Percentiles rank a stretch among this genome's conserved stretches.
phyloP scores from a whole-genome alignment of 2,113 vertebrate species.

The Saccopteryx bilineata region DNA sequence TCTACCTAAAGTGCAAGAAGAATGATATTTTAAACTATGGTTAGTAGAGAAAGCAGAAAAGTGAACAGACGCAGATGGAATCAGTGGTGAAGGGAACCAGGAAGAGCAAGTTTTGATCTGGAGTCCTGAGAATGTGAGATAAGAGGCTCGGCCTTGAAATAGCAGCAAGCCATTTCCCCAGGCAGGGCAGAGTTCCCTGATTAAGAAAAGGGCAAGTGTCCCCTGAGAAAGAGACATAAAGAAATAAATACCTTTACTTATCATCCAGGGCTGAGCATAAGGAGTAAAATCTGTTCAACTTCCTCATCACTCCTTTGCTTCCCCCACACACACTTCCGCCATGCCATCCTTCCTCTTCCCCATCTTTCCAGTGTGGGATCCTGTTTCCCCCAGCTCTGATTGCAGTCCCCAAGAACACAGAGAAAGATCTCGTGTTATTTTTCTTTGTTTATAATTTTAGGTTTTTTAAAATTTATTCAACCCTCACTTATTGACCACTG shows the following conservation, averaged over 20 bases:
- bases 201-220: not conserved
- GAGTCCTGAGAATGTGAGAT: not conserved
- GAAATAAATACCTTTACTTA: not conserved
- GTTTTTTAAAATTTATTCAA: not conserved
- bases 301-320: not conserved
- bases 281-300: not conserved
- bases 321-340: too few species aligned
- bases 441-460: not conserved
- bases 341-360: not conserved
- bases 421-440: not conserved
- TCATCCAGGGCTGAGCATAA: not conserved
- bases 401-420: not conserved
- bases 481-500: not conserved
- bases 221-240: not conserved
- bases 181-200: not conserved
- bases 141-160: not conserved
- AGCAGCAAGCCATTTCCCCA: not conserved
- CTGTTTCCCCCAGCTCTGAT: not conserved
- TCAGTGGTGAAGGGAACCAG: not conserved
- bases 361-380: not conserved
- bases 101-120: not conserved
- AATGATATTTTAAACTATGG: not conserved
- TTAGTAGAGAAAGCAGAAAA: not conserved
- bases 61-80: not conserved
- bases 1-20: not conserved